These are phyloP conservation scores for Diarsia dahlii DNA, from an alignment of 2,888 invertebrate species.

Conservation along the genomic window DNA sequence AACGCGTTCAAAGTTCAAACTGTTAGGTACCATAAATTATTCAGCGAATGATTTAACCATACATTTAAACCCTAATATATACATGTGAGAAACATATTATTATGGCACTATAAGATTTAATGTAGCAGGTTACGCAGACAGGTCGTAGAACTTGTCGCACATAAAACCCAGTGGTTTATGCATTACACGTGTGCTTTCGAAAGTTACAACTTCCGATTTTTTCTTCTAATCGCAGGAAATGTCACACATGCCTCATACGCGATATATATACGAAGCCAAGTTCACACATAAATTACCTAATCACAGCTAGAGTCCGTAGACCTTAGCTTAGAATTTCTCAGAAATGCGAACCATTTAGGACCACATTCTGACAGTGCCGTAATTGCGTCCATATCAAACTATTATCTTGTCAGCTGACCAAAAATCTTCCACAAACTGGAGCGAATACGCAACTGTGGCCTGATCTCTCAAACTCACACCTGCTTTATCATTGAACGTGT, in stretches of 20 bases:
- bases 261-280: constrained; percentile 31
- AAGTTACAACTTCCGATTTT: constrained; percentile 39
- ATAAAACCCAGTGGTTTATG: background rate
- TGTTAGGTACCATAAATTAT: too few species aligned
- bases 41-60: background rate
- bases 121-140: background rate
- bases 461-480: constrained; percentile 50
- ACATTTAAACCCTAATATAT: background rate
- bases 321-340: constrained; percentile 14
- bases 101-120: background rate
- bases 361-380: constrained; percentile 31
- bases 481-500: constrained; percentile 50
- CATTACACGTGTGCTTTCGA: constrained; percentile 9
- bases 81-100: background rate
- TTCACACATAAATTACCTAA: constrained; percentile 44
- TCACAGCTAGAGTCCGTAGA: constrained; percentile 2
- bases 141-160: background rate
- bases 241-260: background rate
- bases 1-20: background rate
- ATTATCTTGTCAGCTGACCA: constrained; percentile 33
- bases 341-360: constrained; percentile 13
- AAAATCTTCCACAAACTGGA: constrained; percentile 42
- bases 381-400: constrained; percentile 24
- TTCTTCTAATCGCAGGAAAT: constrained; percentile 33
- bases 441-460: constrained; percentile 36